These are phyloP conservation scores for Smutsia gigantea DNA, from an alignment of 2,797 vertebrate species.

Conservation along the genomic window DNA sequence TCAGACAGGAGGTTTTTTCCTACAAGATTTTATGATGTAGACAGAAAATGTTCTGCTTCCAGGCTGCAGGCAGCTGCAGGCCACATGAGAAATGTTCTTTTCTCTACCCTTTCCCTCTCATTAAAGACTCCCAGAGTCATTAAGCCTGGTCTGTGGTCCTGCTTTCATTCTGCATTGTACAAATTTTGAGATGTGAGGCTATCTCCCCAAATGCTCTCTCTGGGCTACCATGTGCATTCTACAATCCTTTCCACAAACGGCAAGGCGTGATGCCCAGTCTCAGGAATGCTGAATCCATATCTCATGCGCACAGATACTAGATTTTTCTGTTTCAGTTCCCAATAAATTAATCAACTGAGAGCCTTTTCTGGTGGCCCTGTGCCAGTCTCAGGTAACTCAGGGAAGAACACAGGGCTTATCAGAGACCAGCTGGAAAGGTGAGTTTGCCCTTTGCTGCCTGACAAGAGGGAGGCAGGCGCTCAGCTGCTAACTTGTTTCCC, in stretches of 20 bases:
- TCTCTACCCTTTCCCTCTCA: background rate
- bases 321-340: background rate
- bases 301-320: background rate
- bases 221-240: fast-evolving
- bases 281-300: background rate
- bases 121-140: background rate
- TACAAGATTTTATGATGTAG: background rate
- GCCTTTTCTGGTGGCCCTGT: background rate
- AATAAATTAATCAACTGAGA: fast-evolving
- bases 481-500: fast-evolving
- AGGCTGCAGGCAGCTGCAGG: background rate
- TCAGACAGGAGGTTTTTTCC: background rate
- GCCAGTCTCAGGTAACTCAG: background rate
- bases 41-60: background rate
- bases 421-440: fast-evolving
- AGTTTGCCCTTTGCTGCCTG: background rate
- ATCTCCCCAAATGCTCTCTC: fast-evolving
- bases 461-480: background rate
- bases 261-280: fast-evolving
- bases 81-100: background rate
- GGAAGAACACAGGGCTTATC: fast-evolving
- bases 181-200: fast-evolving
- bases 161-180: fast-evolving
- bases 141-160: background rate
- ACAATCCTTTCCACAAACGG: background rate